phyloP scores from a whole-genome alignment of 2,797 vertebrate genomes.

The Allenopithecus nigroviridis region DNA sequence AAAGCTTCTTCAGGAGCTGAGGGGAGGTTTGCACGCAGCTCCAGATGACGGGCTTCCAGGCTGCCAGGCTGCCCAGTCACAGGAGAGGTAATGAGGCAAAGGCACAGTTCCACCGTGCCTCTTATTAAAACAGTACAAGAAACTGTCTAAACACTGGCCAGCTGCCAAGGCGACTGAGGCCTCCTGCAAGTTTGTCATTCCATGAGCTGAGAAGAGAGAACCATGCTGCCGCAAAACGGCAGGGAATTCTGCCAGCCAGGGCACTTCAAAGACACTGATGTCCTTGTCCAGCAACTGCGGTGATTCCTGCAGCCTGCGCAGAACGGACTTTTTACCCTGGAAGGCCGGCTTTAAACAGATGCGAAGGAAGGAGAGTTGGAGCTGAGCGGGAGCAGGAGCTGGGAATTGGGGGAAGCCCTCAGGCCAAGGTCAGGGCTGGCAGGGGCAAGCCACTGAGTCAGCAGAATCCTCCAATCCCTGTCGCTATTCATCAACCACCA shows the following conservation, averaged over 20 bases:
- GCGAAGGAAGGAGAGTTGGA: constrained; percentile 47
- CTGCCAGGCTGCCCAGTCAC: constrained; percentile 60
- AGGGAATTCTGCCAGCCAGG: constrained; percentile 26
- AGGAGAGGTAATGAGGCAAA: constrained; percentile 55
- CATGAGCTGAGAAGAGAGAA: constrained; percentile 33
- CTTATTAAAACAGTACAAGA: constrained; percentile 74
- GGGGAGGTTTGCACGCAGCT: constrained; percentile 15
- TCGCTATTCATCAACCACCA: too few relatives aligned
- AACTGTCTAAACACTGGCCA: constrained; percentile 62
- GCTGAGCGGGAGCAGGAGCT: not conserved
- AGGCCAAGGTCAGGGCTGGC: not conserved
- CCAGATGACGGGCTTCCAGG: constrained; percentile 33
- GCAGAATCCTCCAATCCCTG: not conserved
- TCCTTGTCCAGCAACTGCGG: not conserved
- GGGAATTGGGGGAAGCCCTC: not conserved
- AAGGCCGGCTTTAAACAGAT: constrained; percentile 51
- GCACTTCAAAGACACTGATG: constrained; percentile 36
- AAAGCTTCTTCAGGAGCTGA: not conserved
- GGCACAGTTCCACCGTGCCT: constrained; percentile 46
- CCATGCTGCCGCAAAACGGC: not conserved
- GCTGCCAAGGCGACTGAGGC: not conserved
- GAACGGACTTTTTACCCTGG: constrained; percentile 45
- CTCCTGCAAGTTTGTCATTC: constrained; percentile 47
- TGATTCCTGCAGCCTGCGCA: not conserved
- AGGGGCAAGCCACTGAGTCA: not conserved